Evolutionary conservation across 2,888 invertebrate genomes (phyloP), one percentile per base, ranked within the genome.

Genomic region (Ernsta delagoae): DNA sequence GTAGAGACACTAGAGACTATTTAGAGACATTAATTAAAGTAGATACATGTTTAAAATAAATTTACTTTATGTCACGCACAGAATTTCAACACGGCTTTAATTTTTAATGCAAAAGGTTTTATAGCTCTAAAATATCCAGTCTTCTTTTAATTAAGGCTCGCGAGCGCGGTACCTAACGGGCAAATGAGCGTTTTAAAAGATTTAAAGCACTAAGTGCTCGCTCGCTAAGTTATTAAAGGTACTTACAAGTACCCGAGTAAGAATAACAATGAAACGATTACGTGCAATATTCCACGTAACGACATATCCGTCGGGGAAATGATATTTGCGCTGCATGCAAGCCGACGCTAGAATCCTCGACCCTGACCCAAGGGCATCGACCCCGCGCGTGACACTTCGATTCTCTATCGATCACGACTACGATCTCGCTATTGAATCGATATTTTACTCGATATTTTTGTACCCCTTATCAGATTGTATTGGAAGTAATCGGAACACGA

Each of bases 351-450:
- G 78, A 77, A 80, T 80, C 86, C 83, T 78, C 89, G 92, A 90
- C 93, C 93, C 89, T 92, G 92, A 93, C 92, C 92, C 77, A 75
- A 81, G 92, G 89, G 80, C 89, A 81, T 84, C 78, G 86, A 91
- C 86, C 90, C 83, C 83, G 88, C 88, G 85, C 93, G 93, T 93
- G 93, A 92, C 92, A 92, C 89, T 92, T 91, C 88, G 90, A 90
- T 91, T 87, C 86, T 88, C 90, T 88, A 92, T 92, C 91, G 92
- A 92, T 92, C 93, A 92, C 92, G 93, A 93, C 90, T 80, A 75
- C 78, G 83, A 89, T 88, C 87, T 87, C 81, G 81, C 81, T 79
- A 83, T 86, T 83, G 81, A 80, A 88, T 88, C 88, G 88, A 80
- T 78, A 78, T 74, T 79, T 78, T 76, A 76, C 84, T 87, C 84